Evolutionary conservation across 2,113 vertebrate genomes (phyloP), one percentile per base, ranked within the genome.

Genomic region (Engystomops pustulosus): DNA sequence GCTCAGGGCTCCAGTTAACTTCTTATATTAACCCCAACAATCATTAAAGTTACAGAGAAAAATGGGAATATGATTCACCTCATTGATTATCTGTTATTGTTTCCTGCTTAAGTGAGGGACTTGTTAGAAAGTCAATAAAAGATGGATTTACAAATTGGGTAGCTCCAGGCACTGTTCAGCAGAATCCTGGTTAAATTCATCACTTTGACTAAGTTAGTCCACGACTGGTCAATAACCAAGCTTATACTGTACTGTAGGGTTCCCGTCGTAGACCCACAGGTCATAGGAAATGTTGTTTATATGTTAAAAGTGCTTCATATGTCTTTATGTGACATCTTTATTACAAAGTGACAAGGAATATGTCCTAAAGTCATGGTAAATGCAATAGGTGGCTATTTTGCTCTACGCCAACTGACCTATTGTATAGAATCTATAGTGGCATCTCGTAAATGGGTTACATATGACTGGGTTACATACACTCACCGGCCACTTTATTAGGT

Each of bases 71-170:
- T 77, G 74, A 38, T 58, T 77, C 45, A 23, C 74, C 11, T 25
- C 18, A 77, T 55, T 58, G 74, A 77, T 77, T 75, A 75, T 76
- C 72, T 76, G 72, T 38, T 77, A 38, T 77, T 38, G 20, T 36
- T 32, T 76, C 45, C 25, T 78, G 34, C 10, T 25, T 41, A 60
- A 78, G 32, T 78, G n/a, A 30, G 32, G 34, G 53, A 34, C 32
- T 78, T 74, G 71, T 74, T 74, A 74, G 44, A 74, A 49, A 74
- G 75, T 58, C 51, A 58, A 58, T 36, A 58, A 77, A 38, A 55
- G 74, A 55, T 45, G 69, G n/a, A 25, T 76, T 76, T 30, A 20
- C 74, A 76, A 55, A 55, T 36, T n/a, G 32, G 6, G 51, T 18
- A 25, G 75, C 75, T 53, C 41, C 8, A n/a, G 71, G 71, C 44